Conservation (phyloP, 2,888 invertebrate genomes). For the Macaria notata region DNA sequence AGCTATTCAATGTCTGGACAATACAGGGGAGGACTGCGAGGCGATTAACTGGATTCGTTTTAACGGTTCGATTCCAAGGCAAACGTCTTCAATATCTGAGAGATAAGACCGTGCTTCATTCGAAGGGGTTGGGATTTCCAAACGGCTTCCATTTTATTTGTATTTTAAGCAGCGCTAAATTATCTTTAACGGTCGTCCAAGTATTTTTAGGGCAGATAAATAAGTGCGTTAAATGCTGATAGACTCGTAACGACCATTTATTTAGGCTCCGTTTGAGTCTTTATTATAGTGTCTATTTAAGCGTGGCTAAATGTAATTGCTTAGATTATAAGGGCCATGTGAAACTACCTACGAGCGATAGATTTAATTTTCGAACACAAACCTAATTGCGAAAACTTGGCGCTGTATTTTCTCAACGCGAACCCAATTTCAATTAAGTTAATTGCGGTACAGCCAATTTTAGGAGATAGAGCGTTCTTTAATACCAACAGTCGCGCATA, state of each 20-base stretch:
- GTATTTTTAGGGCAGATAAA: conserved; percentile 4
- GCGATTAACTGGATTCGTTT: conserved; percentile 71
- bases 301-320: conserved; percentile 16
- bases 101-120: conserved; percentile 37
- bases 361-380: conserved; percentile 23
- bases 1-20: conserved; percentile 70
- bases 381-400: conserved; percentile 26
- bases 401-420: conserved; percentile 22
- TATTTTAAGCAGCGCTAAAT: conserved; percentile 22
- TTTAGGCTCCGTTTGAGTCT: conserved; percentile 2
- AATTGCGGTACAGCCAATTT: conserved; percentile 28
- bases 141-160: conserved; percentile 32
- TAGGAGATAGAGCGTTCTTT: conserved; percentile 25
- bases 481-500: conserved; percentile 34
- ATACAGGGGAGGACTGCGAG: conserved; percentile 42
- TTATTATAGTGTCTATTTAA: conserved; percentile 13
- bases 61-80: conserved; percentile 55
- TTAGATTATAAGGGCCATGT: conserved; percentile 21
- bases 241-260: too few species aligned
- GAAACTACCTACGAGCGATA: conserved; percentile 17
- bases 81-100: conserved; percentile 39
- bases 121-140: conserved; percentile 28
- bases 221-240: background rate
- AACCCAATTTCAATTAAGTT: conserved; percentile 30
- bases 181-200: conserved; percentile 22